A percentile compares a stretch with the other conserved stretches of the same genome.
phyloP scores from a whole-genome alignment of 2,797 vertebrate genomes.

The Natrix natrix region DNA sequence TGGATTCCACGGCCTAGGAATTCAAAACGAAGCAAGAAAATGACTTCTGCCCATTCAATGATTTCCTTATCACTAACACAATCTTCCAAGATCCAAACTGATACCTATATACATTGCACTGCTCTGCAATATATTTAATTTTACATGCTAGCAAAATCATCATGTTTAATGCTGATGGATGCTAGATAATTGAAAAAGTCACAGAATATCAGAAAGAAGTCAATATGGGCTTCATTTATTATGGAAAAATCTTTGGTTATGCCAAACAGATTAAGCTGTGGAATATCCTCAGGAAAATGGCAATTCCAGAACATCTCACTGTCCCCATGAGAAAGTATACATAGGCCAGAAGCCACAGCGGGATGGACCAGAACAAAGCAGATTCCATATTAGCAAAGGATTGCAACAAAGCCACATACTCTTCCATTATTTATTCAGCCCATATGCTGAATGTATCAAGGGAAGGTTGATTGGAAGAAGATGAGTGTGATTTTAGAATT shows the following conservation, averaged over 20 bases:
- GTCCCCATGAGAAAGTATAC: not conserved
- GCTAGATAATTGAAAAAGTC: not conserved
- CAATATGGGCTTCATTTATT: not conserved
- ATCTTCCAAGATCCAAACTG: not conserved
- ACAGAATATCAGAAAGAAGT: not conserved
- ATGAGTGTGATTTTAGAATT: not conserved
- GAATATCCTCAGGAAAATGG: not conserved
- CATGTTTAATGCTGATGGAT: not conserved
- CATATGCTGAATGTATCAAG: not conserved
- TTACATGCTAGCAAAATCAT: not conserved
- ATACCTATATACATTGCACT: not conserved
- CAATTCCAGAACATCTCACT: not conserved
- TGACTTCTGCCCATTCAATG: not conserved
- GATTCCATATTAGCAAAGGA: not conserved
- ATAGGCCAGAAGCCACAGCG: not conserved
- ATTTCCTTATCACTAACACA: not conserved
- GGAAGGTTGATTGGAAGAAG: not conserved
- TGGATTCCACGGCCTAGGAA: not conserved
- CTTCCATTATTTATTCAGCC: not conserved
- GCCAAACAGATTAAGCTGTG: not conserved
- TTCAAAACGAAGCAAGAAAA: not conserved
- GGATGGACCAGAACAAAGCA: not conserved
- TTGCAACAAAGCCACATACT: not conserved
- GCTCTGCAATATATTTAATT: not conserved
- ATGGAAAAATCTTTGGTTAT: not conserved